These are phyloP conservation scores for Aphidoletes aphidimyza DNA, from an alignment of 2,888 invertebrate genomes.

Conservation along the genomic window DNA sequence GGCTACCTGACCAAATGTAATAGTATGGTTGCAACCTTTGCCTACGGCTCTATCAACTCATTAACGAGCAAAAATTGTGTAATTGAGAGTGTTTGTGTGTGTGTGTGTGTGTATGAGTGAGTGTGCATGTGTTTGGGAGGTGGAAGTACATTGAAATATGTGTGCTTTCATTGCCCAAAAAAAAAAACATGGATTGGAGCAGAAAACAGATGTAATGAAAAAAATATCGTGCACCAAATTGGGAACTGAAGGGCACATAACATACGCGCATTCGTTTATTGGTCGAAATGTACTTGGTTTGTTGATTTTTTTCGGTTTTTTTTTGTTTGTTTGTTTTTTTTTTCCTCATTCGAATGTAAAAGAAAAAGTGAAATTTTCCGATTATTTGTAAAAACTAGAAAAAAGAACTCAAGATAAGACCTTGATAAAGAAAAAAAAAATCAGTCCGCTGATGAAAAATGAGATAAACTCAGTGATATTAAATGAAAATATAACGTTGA, in stretches of 20 bases:
- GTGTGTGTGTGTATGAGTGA: not conserved
- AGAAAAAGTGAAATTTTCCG: not conserved
- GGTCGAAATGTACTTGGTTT: not conserved
- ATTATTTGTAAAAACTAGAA: slow-evolving; percentile 16
- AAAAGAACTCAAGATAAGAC: not conserved
- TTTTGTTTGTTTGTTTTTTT: not conserved
- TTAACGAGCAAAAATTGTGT: slow-evolving; percentile 14
- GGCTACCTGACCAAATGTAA: not conserved
- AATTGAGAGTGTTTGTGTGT: not conserved
- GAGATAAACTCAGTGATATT: slow-evolving; percentile 32
- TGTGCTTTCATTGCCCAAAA: not conserved
- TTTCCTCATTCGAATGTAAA: not conserved
- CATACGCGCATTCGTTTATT: slow-evolving; percentile 21
- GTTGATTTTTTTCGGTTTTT: too few species aligned
- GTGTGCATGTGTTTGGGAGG: not conserved
- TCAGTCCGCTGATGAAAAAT: slow-evolving; percentile 31
- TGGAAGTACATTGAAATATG: slow-evolving; percentile 16
- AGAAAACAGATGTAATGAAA: not conserved
- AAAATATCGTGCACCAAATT: not conserved
- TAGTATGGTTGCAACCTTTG: not conserved
- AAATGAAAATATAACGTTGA: slow-evolving; percentile 23
- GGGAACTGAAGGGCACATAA: slow-evolving; percentile 9
- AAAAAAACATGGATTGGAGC: too few species aligned
- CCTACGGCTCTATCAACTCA: not conserved
- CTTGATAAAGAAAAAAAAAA: slow-evolving; percentile 8